These are phyloP conservation scores for Myodes glareolus DNA, from an alignment of 2,113 vertebrate genomes.

Conservation along the genomic window DNA sequence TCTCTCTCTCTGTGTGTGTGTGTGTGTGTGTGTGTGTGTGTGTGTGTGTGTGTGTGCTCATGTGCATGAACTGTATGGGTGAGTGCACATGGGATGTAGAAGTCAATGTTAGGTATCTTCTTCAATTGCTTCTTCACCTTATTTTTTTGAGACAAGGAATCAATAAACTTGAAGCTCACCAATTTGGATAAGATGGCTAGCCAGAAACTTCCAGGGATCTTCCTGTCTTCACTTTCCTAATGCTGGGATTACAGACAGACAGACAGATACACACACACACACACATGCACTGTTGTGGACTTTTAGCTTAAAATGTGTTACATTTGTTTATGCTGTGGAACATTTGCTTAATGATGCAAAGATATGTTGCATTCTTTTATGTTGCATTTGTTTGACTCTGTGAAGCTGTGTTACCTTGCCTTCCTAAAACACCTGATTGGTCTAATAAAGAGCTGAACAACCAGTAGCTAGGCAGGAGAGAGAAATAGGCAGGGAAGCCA, in stretches of 20 bases:
- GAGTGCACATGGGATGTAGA: not conserved
- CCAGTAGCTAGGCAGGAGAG: not conserved
- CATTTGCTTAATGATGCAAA: not conserved
- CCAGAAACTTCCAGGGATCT: not conserved
- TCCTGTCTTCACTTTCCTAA: not conserved
- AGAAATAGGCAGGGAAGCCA: not conserved
- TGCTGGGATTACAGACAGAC: not conserved
- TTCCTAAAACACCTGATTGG: not conserved
- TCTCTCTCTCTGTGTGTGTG: not conserved
- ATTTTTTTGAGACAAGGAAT: not conserved
- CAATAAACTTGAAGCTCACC: not conserved
- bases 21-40: not conserved
- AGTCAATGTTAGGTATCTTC: not conserved
- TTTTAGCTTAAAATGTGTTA: not conserved
- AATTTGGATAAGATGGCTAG: not conserved
- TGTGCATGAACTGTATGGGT: not conserved
- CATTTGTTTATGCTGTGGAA: not conserved
- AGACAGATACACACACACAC: not conserved
- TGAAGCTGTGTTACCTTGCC: not conserved
- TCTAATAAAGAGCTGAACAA: not conserved
- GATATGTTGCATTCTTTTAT: not conserved
- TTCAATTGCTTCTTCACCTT: not conserved
- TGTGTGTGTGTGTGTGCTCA: not conserved
- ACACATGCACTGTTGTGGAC: not conserved
- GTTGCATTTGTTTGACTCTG: not conserved